These are phyloP conservation scores for Bucco capensis DNA, from an alignment of 2,113 vertebrate genomes.

Conservation along the genomic window DNA sequence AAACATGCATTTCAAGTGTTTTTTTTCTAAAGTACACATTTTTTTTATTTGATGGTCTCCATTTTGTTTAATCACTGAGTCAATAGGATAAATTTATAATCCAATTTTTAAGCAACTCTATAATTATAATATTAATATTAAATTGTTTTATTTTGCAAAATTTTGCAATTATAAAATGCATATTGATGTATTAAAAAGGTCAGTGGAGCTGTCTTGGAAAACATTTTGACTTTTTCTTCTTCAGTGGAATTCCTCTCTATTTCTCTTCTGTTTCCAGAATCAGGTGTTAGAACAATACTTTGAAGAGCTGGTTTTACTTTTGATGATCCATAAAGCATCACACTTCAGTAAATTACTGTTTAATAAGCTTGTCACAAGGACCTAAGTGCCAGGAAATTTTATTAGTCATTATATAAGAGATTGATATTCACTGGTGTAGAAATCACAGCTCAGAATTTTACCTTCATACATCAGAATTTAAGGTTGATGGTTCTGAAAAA, in stretches of 20 bases:
- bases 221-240: background rate
- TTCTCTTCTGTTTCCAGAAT: background rate
- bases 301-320: conserved; percentile 4
- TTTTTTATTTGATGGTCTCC: no score
- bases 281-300: background rate
- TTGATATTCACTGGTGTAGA: background rate
- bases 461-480: background rate
- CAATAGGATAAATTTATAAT: no score
- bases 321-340: background rate
- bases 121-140: background rate
- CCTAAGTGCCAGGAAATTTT: background rate
- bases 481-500: background rate
- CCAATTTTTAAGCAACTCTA: no score
- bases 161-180: background rate
- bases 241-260: background rate
- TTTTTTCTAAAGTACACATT: no score
- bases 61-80: no score
- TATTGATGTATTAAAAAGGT: background rate
- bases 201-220: background rate
- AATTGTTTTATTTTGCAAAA: background rate
- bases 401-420: background rate
- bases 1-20: no score
- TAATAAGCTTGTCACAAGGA: conserved; percentile 15
- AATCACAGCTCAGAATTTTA: conserved; percentile 5
- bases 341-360: conserved; percentile 27